Conservation (phyloP, 2,113 vertebrate species). For the Macquaria ambigua region DNA sequence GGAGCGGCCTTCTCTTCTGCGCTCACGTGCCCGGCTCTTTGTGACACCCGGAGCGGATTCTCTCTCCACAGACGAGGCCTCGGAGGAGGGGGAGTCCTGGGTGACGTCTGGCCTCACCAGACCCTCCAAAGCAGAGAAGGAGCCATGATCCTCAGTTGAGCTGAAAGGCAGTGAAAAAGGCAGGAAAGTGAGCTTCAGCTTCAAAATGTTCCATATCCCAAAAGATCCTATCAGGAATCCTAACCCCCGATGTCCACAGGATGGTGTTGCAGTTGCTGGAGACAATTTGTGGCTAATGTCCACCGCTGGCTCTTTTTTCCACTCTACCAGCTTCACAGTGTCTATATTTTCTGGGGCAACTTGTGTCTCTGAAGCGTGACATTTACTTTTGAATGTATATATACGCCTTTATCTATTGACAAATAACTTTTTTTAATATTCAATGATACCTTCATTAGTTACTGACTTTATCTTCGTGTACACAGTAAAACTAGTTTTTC, state of each 20-base stretch:
- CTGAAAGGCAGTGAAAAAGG: constrained; percentile 54
- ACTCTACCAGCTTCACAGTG: not conserved
- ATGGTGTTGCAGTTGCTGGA: not conserved
- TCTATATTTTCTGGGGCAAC: not conserved
- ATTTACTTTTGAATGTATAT: not conserved
- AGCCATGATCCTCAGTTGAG: constrained; percentile 80
- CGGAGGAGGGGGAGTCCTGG: constrained; percentile 83
- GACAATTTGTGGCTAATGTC: not conserved
- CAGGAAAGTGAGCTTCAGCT: not conserved
- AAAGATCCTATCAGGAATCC: not conserved
- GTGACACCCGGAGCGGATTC: constrained; percentile 66
- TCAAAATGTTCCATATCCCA: not conserved
- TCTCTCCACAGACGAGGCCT: constrained; percentile 80
- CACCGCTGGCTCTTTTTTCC: no score
- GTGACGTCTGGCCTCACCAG: constrained; percentile 81
- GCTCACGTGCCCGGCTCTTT: constrained; percentile 84
- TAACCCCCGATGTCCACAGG: not conserved
- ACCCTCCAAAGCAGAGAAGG: constrained; percentile 79
- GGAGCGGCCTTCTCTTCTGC: constrained; percentile 84
- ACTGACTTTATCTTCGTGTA: not conserved
- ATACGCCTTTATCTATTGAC: not conserved
- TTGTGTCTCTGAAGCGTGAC: not conserved
- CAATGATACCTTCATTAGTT: not conserved
- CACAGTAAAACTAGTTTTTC: not conserved
- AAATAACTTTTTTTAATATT: not conserved